Base-by-base conservation (phyloP, 2,797 vertebrate genomes). In the Caiman crocodilus region DNA sequence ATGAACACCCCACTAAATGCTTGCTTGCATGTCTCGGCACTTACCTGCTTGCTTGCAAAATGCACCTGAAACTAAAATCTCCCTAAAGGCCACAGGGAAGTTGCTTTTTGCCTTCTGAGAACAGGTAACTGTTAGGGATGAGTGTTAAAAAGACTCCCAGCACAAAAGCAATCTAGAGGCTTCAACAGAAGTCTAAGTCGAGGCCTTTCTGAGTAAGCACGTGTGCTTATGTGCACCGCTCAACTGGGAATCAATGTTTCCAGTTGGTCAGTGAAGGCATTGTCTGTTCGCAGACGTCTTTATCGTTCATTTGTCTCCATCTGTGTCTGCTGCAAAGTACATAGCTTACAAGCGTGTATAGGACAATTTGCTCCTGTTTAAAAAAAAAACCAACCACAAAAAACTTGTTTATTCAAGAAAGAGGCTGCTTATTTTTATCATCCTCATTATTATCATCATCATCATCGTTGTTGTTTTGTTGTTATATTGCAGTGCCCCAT, bases 291-390 rank as follows among this genome's bases (percentile, higher is more conserved):
- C 35, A 25, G 14, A 73, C 32, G 26, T 14, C 7, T 26, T 73
- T 73, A 42, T 3, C 35, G 35, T 21, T 15, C 42, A 73, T 73
- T 73, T 35, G 32, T 42, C 35, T 25, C 35, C 69, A 73, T 73
- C 69, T 73, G 69, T 50, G 35, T 23, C 69, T 42, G 50, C 21
- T 25, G 64, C 5, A 16, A 60, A 57, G 35, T 10, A 35, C 26
- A 55, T 1, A 14, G 2, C 14, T 76, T 16, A 16, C 4, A 71
- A 67, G 8, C 81, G 14, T 2, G 57, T 79, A 8, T 30, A 17
- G 18, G 42, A 20, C 14, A 2, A 14, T 4, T 2, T 56, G 1
- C 0, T 2, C 7, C 2, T 5, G 28, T 57, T 26, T 18, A n/a
- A 32, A 64, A 18, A 42, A 50, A 10, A 10, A n/a, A n/a, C n/a